These are phyloP conservation scores for Sesia apiformis DNA, from an alignment of 2,888 invertebrate species.

Conservation along the genomic window DNA sequence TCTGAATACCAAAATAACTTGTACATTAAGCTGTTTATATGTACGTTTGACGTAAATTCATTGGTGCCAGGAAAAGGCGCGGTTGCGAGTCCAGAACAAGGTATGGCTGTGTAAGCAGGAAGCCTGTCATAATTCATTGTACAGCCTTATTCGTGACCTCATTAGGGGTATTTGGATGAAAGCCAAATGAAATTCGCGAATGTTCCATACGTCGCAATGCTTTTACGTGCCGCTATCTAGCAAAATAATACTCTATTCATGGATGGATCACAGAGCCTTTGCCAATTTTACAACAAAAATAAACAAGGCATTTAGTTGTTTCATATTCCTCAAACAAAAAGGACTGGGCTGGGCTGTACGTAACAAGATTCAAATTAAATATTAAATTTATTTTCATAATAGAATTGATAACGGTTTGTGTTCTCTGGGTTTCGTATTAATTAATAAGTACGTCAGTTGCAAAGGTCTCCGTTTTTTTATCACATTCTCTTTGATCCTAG, in stretches of 20 bases:
- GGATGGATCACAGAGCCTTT: too few relatives aligned
- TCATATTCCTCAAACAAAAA: too few relatives aligned
- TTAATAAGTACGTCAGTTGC: constrained; percentile 18
- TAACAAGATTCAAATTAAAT: too few relatives aligned
- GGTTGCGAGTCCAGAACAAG: not conserved
- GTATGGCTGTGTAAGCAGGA: not conserved
- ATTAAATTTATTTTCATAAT: too few relatives aligned
- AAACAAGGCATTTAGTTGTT: too few relatives aligned
- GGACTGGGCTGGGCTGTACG: too few relatives aligned
- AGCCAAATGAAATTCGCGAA: constrained; percentile 16
- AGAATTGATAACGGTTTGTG: constrained; percentile 1
- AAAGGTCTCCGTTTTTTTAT: constrained; percentile 7
- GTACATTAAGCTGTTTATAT: too few relatives aligned
- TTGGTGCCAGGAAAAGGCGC: too few relatives aligned
- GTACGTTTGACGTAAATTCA: too few relatives aligned
- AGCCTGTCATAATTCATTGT: constrained; percentile 3
- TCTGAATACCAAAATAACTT: too few relatives aligned
- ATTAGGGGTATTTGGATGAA: constrained; percentile 23
- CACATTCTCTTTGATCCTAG: constrained; percentile 5
- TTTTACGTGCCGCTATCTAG: not conserved
- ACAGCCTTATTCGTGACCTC: constrained; percentile 16
- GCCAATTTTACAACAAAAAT: too few relatives aligned
- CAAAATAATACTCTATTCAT: too few relatives aligned
- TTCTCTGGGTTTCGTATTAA: not conserved
- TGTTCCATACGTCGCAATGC: not conserved